Percentiles rank a stretch among this genome's conserved stretches.
Conservation (phyloP, 2,113 vertebrate species). For the Leptosomus discolor region DNA sequence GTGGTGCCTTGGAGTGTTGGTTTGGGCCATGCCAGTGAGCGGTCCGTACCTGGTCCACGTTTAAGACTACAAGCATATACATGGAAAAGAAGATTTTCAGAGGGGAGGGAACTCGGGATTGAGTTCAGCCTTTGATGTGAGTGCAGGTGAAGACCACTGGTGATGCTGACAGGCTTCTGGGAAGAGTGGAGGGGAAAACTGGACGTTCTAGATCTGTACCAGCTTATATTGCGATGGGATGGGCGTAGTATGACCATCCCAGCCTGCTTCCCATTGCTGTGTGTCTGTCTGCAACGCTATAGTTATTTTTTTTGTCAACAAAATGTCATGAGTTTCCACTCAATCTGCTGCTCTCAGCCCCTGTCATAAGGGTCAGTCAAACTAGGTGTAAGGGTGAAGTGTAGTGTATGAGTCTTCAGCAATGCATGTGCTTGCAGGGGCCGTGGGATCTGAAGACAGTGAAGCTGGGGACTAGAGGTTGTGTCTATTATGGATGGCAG, state of each 20-base stretch:
- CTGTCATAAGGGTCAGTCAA: neutral
- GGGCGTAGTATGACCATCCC: too few species aligned
- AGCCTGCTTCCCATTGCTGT: neutral
- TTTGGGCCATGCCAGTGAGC: fast-evolving
- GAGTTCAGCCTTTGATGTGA: neutral
- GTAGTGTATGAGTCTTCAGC: neutral
- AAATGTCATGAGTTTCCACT: neutral
- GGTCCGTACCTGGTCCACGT: fast-evolving
- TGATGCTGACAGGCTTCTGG: neutral
- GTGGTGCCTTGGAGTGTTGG: neutral
- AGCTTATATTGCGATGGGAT: neutral
- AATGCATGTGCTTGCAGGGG: neutral
- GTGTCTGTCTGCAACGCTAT: neutral
- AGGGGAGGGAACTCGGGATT: neutral
- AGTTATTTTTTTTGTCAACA: neutral
- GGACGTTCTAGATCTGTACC: neutral
- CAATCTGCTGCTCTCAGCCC: neutral
- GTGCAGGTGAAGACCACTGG: fast-evolving
- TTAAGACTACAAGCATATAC: fast-evolving
- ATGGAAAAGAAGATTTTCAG: neutral
- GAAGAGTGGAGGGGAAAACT: neutral
- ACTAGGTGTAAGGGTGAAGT: neutral
- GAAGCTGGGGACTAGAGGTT: neutral
- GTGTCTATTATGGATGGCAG: neutral
- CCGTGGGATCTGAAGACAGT: neutral